Evolutionary conservation across 2,113 vertebrate genomes (phyloP).

Genomic region (Murina feae): DNA sequence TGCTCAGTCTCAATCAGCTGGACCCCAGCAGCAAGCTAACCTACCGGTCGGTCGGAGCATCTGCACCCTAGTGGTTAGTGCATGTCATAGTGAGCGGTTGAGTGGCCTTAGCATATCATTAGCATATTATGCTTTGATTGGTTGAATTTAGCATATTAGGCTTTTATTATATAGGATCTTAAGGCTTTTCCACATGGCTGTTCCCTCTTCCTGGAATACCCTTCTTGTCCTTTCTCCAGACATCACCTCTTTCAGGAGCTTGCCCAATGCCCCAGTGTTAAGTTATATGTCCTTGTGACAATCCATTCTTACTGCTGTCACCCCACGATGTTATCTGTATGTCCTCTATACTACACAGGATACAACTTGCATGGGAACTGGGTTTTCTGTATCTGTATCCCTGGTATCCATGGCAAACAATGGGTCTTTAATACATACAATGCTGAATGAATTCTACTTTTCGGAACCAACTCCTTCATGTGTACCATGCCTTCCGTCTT

Average conservation of each 20-base stretch:
- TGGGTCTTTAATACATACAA: not conserved
- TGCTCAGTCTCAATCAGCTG: too few relatives aligned
- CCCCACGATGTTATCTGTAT: not conserved
- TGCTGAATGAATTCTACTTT: not conserved
- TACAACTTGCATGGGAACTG: not conserved
- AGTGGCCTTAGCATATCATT: too few relatives aligned
- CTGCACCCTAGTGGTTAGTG: too few relatives aligned
- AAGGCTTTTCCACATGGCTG: not conserved
- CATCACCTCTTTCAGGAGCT: not conserved
- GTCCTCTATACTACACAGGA: not conserved
- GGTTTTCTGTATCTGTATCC: not conserved
- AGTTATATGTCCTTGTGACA: not conserved
- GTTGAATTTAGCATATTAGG: not conserved
- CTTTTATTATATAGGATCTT: not conserved
- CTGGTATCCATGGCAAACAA: not conserved
- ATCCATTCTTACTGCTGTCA: not conserved
- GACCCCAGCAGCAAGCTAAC: too few relatives aligned
- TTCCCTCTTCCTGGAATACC: not conserved
- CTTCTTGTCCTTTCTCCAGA: not conserved
- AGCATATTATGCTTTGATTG: not conserved
- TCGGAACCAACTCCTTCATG: not conserved
- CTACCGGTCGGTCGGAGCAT: rapidly evolving
- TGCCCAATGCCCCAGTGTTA: not conserved
- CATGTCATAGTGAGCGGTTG: too few relatives aligned
- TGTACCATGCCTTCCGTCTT: not conserved